Conservation (phyloP, 2,113 vertebrate species). For the Synchiropus splendidus region DNA sequence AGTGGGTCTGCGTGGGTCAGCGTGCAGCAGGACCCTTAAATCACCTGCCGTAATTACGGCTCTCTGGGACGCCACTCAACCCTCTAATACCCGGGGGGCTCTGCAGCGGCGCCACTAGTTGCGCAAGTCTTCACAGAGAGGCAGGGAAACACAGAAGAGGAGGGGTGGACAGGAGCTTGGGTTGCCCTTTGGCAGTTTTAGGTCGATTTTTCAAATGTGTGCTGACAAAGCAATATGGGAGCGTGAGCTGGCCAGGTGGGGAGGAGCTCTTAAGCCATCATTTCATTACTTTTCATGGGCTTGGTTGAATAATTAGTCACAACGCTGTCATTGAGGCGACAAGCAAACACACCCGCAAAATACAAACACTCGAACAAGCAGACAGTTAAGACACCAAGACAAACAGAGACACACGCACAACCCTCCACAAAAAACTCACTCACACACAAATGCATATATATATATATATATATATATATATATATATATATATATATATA, state of each 20-base stretch:
- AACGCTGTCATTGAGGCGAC: too few species aligned
- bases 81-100: conserved; percentile 62
- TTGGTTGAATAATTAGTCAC: too few species aligned
- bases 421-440: too few species aligned
- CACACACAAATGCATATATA: too few species aligned
- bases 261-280: not conserved
- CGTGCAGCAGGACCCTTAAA: conserved; percentile 55
- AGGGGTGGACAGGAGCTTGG: conserved; percentile 15
- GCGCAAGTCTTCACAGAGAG: conserved; percentile 52
- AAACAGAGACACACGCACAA: too few species aligned
- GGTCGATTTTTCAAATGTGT: conserved; percentile 61
- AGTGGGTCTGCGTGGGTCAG: conserved; percentile 52
- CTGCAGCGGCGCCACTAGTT: conserved; percentile 63
- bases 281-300: not conserved
- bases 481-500: too few species aligned
- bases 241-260: conserved; percentile 23
- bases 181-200: conserved; percentile 53
- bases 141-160: conserved; percentile 9
- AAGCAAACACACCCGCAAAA: not conserved
- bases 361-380: not conserved
- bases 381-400: too few species aligned
- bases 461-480: too few species aligned
- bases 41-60: conserved; percentile 64
- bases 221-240: conserved; percentile 51
- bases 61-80: conserved; percentile 58